Percentiles rank a stretch among this genome's conserved stretches.
Conservation (phyloP, 2,797 vertebrate genomes). For the Pristis pectinata region DNA sequence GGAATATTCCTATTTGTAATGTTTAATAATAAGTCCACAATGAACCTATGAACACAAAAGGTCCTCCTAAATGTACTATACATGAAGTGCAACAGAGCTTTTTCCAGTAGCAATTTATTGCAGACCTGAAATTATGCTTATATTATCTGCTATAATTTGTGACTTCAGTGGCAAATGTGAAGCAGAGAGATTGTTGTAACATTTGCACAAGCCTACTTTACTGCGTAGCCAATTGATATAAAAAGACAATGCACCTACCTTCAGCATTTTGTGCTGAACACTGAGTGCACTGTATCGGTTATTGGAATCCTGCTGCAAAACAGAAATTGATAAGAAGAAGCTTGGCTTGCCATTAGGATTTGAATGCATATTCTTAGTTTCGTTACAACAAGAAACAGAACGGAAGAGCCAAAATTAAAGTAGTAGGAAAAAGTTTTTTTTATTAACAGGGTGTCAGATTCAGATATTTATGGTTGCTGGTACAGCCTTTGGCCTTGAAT, state of each 20-base stretch:
- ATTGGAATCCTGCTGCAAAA: slow-evolving; percentile 78
- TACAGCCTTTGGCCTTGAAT: neutral
- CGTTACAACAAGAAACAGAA: neutral
- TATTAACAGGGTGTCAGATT: neutral
- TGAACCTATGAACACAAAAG: neutral
- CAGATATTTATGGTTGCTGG: neutral
- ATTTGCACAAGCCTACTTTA: neutral
- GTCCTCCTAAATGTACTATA: neutral
- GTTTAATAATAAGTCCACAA: neutral
- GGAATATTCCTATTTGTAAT: neutral
- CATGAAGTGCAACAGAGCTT: neutral
- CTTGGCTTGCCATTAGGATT: neutral
- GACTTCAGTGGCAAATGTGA: neutral
- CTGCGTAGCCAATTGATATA: too few species aligned
- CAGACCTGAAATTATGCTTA: neutral
- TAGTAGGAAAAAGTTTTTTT: too few species aligned
- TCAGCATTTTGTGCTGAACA: slow-evolving; percentile 96
- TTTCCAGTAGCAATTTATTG: neutral
- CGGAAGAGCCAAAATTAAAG: neutral
- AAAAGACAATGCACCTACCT: slow-evolving; percentile 61
- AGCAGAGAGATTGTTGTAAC: neutral
- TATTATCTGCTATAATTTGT: neutral
- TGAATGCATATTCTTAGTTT: neutral
- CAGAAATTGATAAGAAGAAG: slow-evolving; percentile 39
- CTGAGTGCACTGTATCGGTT: slow-evolving; percentile 78